A percentile compares a stretch with the other conserved stretches of the same genome.
Conservation (phyloP, 2,113 vertebrate species). For the Esox niger region DNA sequence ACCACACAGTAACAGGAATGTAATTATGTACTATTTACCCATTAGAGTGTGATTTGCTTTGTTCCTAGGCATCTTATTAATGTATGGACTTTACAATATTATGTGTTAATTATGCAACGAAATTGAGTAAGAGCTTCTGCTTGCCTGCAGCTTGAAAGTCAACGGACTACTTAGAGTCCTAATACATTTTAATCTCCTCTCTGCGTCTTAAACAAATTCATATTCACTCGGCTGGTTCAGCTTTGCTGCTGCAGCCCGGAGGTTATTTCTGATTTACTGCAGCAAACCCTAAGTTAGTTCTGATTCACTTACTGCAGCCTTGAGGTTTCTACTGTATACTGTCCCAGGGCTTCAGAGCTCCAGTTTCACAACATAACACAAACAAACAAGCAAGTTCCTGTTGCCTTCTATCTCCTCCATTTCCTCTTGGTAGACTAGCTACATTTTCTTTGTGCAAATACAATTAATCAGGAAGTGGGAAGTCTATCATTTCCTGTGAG, state of each 20-base stretch:
- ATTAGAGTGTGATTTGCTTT: conserved; percentile 49
- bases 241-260: conserved; percentile 9
- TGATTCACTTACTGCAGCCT: conserved; percentile 7
- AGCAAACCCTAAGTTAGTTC: conserved; percentile 15
- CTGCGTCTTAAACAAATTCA: conserved; percentile 37
- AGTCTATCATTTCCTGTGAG: background rate
- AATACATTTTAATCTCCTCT: conserved; percentile 53
- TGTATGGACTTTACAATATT: conserved; percentile 47
- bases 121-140: conserved; percentile 43
- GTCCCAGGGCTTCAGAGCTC: background rate
- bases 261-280: conserved; percentile 1
- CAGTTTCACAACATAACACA: background rate
- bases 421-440: conserved; percentile 16
- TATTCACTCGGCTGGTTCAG: conserved; percentile 11
- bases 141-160: conserved; percentile 40
- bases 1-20: conserved; percentile 19
- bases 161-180: conserved; percentile 47
- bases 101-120: conserved; percentile 54
- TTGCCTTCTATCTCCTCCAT: conserved; percentile 34
- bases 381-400: conserved; percentile 31
- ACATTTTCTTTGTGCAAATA: background rate
- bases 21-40: conserved; percentile 59
- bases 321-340: conserved; percentile 14
- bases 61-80: conserved; percentile 35
- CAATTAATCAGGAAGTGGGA: conserved; percentile 1